Evolutionary conservation across 2,113 vertebrate species (phyloP).

Genomic region (Notothenia rossii): DNA sequence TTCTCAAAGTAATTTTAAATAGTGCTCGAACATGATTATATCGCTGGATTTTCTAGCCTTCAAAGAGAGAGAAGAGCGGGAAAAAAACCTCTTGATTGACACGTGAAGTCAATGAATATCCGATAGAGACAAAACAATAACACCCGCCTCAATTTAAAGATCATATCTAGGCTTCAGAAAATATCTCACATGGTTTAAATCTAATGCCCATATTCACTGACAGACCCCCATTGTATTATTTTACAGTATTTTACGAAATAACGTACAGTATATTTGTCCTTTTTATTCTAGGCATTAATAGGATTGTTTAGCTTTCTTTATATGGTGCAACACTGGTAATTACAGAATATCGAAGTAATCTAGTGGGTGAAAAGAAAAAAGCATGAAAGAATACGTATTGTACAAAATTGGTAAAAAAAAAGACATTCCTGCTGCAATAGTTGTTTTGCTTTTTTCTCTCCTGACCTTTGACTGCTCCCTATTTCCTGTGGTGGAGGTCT

Average conservation of each 20-base stretch:
- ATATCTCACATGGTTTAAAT: conserved; percentile 73
- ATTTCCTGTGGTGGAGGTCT: conserved; percentile 61
- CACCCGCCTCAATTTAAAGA: conserved; percentile 60
- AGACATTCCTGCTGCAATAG: conserved; percentile 5
- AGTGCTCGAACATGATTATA: conserved; percentile 43
- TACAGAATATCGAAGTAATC: not conserved
- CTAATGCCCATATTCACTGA: conserved; percentile 41
- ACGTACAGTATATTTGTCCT: conserved; percentile 17
- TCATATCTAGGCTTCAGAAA: conserved; percentile 60
- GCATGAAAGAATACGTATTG: not conserved
- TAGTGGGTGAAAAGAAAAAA: not conserved
- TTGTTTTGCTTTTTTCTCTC: not conserved
- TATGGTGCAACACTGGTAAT: conserved; percentile 1
- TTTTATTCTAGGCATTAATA: conserved; percentile 3
- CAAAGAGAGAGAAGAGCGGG: conserved; percentile 18
- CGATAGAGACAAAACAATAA: conserved; percentile 78
- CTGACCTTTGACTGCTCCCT: conserved; percentile 54
- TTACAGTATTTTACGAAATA: conserved; percentile 36
- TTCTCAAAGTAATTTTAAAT: conserved; percentile 47
- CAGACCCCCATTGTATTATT: conserved; percentile 37
- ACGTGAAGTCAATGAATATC: conserved; percentile 59
- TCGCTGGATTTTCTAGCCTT: conserved; percentile 22
- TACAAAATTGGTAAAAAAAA: not conserved
- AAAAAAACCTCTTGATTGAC: conserved; percentile 56
- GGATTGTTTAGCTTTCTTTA: not conserved